Evolutionary conservation across 1,140 invertebrate genomes (phyloP).

Genomic region (Formica selysi): DNA sequence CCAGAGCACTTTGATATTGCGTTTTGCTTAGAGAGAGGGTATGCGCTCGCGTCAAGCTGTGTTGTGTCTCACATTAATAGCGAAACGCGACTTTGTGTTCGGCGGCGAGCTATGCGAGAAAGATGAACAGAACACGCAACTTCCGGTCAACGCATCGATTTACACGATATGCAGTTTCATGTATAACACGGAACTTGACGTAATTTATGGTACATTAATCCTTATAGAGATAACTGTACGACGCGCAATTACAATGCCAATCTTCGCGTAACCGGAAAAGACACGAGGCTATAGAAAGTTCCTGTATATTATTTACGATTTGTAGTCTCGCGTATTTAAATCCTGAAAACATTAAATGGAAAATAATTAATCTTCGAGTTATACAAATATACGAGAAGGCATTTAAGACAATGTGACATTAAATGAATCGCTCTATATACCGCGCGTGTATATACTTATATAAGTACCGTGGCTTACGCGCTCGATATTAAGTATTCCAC

Average conservation of each 20-base stretch:
- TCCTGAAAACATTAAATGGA: background rate
- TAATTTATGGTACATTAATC: conserved; percentile 11
- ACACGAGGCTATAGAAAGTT: background rate
- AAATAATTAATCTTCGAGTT: background rate
- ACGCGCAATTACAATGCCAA: background rate
- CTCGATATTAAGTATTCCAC: conserved; percentile 74
- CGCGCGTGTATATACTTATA: conserved; percentile 14
- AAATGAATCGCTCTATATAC: conserved; percentile 27
- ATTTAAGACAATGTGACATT: background rate
- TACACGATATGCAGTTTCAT: conserved; percentile 26
- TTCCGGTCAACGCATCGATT: conserved; percentile 7
- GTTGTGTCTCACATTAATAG: conserved; percentile 61
- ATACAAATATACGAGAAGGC: background rate
- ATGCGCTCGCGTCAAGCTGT: conserved; percentile 18
- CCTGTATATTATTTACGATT: background rate
- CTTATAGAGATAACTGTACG: background rate
- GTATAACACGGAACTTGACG: conserved; percentile 13
- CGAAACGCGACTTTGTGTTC: conserved; percentile 37
- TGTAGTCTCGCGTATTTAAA: background rate
- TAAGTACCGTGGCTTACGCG: conserved; percentile 45
- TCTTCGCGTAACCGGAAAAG: background rate
- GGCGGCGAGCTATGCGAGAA: background rate
- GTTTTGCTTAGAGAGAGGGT: conserved; percentile 36
- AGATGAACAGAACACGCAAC: conserved; percentile 26
- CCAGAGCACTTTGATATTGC: conserved; percentile 40